Percentiles rank a stretch among this genome's conserved stretches.
Evolutionary conservation across 2,113 vertebrate species (phyloP).

Genomic region (Chascanopsetta lugubris): DNA sequence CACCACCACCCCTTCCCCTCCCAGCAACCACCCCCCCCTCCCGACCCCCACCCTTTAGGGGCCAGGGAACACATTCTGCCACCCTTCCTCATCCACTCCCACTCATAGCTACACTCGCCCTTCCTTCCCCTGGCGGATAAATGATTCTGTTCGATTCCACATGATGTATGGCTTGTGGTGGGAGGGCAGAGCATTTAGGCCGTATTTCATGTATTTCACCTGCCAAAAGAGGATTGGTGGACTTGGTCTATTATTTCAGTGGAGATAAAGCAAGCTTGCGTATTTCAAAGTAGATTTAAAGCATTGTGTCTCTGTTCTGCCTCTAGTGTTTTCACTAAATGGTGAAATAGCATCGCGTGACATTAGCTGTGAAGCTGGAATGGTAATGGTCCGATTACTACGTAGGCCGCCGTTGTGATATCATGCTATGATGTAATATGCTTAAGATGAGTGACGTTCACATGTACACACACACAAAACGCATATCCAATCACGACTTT

Average conservation of each 20-base stretch:
- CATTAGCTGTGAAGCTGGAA: not conserved
- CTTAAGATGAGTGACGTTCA: too few species aligned
- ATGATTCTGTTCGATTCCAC: conserved; percentile 44
- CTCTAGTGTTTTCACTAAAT: not conserved
- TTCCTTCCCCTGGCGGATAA: conserved; percentile 27
- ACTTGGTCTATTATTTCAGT: conserved; percentile 16
- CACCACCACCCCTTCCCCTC: not conserved
- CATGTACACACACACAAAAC: too few species aligned
- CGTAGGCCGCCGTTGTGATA: too few species aligned
- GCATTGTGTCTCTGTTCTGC: not conserved
- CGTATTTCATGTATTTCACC: conserved; percentile 35
- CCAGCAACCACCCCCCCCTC: conserved; percentile 2
- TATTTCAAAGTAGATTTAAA: not conserved
- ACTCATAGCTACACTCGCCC: conserved; percentile 27
- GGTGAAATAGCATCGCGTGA: not conserved
- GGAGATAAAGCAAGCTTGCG: not conserved
- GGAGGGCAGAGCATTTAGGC: conserved; percentile 42
- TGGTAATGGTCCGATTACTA: not conserved
- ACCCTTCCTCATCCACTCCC: conserved; percentile 34
- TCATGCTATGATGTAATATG: too few species aligned
- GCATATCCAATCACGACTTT: too few species aligned
- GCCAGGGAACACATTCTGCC: conserved; percentile 28
- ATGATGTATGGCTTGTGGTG: conserved; percentile 48
- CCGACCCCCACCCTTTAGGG: not conserved
- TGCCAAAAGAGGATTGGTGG: conserved; percentile 8